Conservation (phyloP, 2,797 vertebrate genomes). For the Chelon labrosus region DNA sequence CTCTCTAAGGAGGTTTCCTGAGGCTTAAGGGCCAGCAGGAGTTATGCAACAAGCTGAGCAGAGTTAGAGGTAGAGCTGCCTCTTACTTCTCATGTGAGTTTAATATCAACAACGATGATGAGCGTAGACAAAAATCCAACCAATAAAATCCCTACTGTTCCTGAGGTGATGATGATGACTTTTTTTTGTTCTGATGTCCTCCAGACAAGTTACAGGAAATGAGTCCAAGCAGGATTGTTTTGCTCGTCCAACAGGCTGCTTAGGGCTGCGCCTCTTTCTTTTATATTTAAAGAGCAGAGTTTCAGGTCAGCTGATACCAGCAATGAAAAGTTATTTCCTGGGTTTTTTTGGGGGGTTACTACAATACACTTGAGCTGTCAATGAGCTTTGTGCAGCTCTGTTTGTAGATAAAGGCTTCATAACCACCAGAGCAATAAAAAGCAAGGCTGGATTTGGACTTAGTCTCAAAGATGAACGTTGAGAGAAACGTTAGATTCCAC, state of each 20-base stretch:
- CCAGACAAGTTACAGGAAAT: slow-evolving; percentile 48
- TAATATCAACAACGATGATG: slow-evolving; percentile 42
- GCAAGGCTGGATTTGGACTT: slow-evolving; percentile 20
- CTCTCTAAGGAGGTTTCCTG: slow-evolving; percentile 61
- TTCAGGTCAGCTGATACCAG: slow-evolving; percentile 28
- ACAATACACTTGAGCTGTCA: slow-evolving; percentile 11
- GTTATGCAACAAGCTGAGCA: slow-evolving; percentile 73
- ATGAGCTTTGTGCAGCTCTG: background rate
- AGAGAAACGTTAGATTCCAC: slow-evolving; percentile 17
- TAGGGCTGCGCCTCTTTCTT: slow-evolving; percentile 10
- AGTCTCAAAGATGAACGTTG: slow-evolving; percentile 11
- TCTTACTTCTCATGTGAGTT: slow-evolving; percentile 35
- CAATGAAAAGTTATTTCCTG: slow-evolving; percentile 14
- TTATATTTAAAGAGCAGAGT: background rate
- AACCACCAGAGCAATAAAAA: slow-evolving; percentile 29
- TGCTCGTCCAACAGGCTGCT: slow-evolving; percentile 16
- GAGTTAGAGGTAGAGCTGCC: slow-evolving; percentile 47
- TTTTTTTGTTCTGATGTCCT: slow-evolving; percentile 10
- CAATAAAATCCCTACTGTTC: slow-evolving; percentile 35
- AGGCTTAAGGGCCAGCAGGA: slow-evolving; percentile 65
- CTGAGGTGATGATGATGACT: slow-evolving; percentile 9
- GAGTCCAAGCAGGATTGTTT: slow-evolving; percentile 11
- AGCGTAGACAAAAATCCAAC: slow-evolving; percentile 25
- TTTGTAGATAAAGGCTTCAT: slow-evolving; percentile 15
- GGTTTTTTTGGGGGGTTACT: background rate